Conservation (phyloP, 2,888 invertebrate species). For the Drosophila colorata region DNA sequence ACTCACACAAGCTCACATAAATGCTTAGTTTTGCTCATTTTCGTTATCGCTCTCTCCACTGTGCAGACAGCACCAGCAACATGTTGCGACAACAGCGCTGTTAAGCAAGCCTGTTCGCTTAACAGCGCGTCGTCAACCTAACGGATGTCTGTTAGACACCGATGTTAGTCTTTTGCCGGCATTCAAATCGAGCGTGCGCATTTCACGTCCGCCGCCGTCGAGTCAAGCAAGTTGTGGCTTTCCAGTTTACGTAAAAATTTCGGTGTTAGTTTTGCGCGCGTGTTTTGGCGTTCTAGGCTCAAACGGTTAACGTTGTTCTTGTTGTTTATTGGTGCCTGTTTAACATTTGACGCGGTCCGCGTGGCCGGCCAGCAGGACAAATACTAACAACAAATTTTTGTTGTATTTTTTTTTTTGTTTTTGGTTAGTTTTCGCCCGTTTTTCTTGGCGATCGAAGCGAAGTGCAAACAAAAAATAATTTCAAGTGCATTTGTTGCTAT, state of each 20-base stretch:
- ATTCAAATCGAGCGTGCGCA: slow-evolving; percentile 53
- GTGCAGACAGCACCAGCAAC: slow-evolving; percentile 46
- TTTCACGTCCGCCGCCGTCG: slow-evolving; percentile 42
- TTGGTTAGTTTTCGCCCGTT: slow-evolving; percentile 9
- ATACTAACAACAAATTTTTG: slow-evolving; percentile 14
- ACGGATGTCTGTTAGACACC: slow-evolving; percentile 35
- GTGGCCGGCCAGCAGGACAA: slow-evolving; percentile 40
- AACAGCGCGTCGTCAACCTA: slow-evolving; percentile 42
- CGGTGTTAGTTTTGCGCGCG: slow-evolving; percentile 46
- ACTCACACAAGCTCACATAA: neutral
- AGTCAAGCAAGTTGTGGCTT: slow-evolving; percentile 25
- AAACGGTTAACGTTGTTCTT: slow-evolving; percentile 15
- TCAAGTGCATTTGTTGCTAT: slow-evolving; percentile 44
- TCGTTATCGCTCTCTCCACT: slow-evolving; percentile 27
- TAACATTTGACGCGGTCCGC: slow-evolving; percentile 26
- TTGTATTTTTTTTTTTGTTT: slow-evolving; percentile 26
- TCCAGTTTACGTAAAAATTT: slow-evolving; percentile 51
- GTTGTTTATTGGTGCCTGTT: slow-evolving; percentile 2
- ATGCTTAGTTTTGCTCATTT: neutral
- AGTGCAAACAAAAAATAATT: slow-evolving; percentile 30
- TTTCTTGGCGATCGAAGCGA: slow-evolving; percentile 18
- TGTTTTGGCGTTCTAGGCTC: slow-evolving; percentile 24
- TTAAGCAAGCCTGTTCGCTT: slow-evolving; percentile 30
- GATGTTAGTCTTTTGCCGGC: slow-evolving; percentile 61
- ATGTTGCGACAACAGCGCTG: slow-evolving; percentile 61